Evolutionary conservation across 1,140 invertebrate species (phyloP).

Genomic region (Aphaenogaster ashmeadi): DNA sequence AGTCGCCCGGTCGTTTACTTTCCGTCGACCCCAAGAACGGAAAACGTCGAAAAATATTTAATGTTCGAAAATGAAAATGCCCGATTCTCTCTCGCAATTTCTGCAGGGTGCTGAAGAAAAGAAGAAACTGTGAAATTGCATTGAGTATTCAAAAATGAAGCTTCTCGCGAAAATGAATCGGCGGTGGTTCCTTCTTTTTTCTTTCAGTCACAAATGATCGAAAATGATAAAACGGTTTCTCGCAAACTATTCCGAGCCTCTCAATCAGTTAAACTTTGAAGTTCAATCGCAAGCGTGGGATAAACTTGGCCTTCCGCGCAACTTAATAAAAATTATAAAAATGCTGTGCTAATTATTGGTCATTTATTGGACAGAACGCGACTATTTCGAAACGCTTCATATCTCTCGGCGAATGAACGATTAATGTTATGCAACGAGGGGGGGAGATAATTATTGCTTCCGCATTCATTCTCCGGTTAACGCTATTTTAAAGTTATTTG

Average conservation of each 20-base stretch:
- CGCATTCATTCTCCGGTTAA: not conserved
- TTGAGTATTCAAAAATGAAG: not conserved
- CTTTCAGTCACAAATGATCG: slow-evolving; percentile 7
- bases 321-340: not conserved
- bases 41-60: slow-evolving; percentile 47
- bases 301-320: not conserved
- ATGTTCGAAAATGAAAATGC: not conserved
- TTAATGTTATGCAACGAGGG: slow-evolving; percentile 20
- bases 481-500: slow-evolving; percentile 45
- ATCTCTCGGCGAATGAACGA: not conserved
- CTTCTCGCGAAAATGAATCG: not conserved
- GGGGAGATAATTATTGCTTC: not conserved
- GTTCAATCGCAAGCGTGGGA: not conserved
- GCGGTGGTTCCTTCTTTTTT: not conserved
- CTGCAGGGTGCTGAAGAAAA: not conserved
- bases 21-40: slow-evolving; percentile 4
- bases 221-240: not conserved
- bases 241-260: not conserved
- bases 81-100: not conserved
- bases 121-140: not conserved
- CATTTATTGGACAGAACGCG: not conserved
- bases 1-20: slow-evolving; percentile 52
- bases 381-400: not conserved
- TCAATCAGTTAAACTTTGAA: not conserved
- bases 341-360: not conserved